Evolutionary conservation across 2,797 vertebrate species (phyloP), one percentile per base, ranked within the genome.

Genomic region (Pelobates cultripes): DNA sequence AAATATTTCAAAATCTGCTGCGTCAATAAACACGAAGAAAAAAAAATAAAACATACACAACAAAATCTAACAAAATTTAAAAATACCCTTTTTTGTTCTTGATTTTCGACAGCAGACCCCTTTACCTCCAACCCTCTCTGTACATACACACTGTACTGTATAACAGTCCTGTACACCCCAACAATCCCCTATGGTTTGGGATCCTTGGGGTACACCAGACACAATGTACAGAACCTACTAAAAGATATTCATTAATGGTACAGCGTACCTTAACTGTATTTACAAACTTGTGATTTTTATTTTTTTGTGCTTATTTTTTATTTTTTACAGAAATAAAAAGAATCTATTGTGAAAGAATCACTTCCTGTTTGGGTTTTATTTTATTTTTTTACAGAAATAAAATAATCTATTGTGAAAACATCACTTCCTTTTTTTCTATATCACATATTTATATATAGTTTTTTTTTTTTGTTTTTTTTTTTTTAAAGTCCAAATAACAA

Each of bases 321-420:
- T 71, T 60, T 75, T 84, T 75, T 84, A 84, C 82, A 84, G 77
- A 84, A 79, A 79, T 84, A 84, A 79, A 75, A 5, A 75, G 3
- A 28, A 61, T 79, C 60, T 76, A 71, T 71, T 55, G 53, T 74
- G 57, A 70, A 64, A 53, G 45, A 13, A 64, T 66, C 68, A 45
- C 44, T 70, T 51, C 73, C 44, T 42, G 28, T 40, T 73, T 63
- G 28, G 28, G 47, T 60, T 60, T 3, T 6, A 1, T 73, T 73
- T 70, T 55, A 41, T 47, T 77, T 83, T 75, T 83, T 75, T 83
- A 83, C 81, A 83, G 76, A 83, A 79, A 78, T 83, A 83, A 79
- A 74, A 74, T 2, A 17, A 57, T 83, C 57, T 75, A 70, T 75
- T 53, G 51, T 73, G 53, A 69, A 61, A 47, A 40, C 40, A 64